Base-by-base conservation (phyloP, 2,113 vertebrate genomes). In the Vulpes vulpes region DNA sequence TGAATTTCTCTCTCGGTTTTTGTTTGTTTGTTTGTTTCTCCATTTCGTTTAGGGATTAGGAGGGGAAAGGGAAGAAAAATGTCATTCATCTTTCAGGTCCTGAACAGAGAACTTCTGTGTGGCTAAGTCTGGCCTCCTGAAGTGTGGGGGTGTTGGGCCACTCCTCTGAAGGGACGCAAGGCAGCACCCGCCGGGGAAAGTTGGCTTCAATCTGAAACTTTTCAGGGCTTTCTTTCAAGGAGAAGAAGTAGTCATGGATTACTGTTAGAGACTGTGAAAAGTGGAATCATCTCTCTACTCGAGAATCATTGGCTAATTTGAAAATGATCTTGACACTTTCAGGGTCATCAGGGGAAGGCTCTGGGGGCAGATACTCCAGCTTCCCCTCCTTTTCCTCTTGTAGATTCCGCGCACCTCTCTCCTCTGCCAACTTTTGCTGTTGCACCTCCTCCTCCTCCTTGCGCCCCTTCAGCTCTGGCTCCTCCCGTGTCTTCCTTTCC, bases 11-110 rank as follows among this genome's bases (percentile, higher is more conserved):
- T 98, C 57, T 95, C 1, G 73, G 96, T 94, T 96, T 88, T 96
- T 43, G 43, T 43, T 43, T 43, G 43, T 43, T 43, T 43, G 43
- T 43, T 97, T 98, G 97, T 97, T 97, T 98, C 82, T 91, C 85
- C 94, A 92, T 97, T 97, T 97, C 97, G 96, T 95, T 98, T 86
- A 95, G 95, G 97, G 94, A 69, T 49, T 85, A 53, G 81, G 74
- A 92, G 43, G 86, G 64, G 93, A 69, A 43, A 96, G 90, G 87
- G 92, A 94, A 96, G 97, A 97, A 98, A 98, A 99, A 98, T 98
- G 98, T 99, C 99, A 99, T 99, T 99, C 99, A 97, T 99, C 99
- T 98, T 99, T 99, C 95, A 99, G 99, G 99, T 99, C 99, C 99
- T 99, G 99, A 98, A 99, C 99, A 99, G 91, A 99, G 99, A 98